A percentile compares a stretch with the other conserved stretches of the same genome.
These are phyloP conservation scores for Helicoverpa zea DNA, from an alignment of 1,140 invertebrate genomes.

Conservation along the genomic window DNA sequence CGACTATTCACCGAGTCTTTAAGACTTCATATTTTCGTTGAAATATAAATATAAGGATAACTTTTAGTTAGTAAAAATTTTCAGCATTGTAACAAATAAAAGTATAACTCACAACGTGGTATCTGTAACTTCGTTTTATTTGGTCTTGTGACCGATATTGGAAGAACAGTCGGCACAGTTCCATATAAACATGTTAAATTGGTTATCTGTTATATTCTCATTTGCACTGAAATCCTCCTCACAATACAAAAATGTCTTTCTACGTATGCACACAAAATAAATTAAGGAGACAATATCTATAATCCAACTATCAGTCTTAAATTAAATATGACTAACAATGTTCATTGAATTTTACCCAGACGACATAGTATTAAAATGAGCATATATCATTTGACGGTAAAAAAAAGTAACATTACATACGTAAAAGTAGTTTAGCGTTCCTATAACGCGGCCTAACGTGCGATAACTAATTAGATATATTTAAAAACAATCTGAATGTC, in stretches of 20 bases:
- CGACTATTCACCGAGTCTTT: constrained; percentile 1
- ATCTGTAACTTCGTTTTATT: not conserved
- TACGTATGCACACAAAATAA: constrained; percentile 46
- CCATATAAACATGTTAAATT: not conserved
- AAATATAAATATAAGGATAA: not conserved
- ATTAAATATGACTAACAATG: constrained; percentile 48
- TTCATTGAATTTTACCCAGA: constrained; percentile 40
- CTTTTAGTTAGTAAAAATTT: not conserved
- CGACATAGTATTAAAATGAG: constrained; percentile 36
- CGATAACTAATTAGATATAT: constrained; percentile 23
- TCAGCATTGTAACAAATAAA: not conserved
- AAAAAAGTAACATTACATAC: constrained; percentile 25
- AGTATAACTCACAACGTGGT: not conserved
- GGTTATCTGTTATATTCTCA: constrained; percentile 26
- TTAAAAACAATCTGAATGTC: not conserved
- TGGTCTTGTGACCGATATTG: not conserved
- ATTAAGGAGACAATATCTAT: constrained; percentile 46
- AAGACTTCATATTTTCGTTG: not conserved
- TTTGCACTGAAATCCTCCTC: constrained; percentile 37
- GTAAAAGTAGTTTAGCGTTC: constrained; percentile 2
- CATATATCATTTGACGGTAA: constrained; percentile 27
- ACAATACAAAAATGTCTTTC: constrained; percentile 45
- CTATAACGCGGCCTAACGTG: constrained; percentile 8
- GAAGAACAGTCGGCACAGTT: constrained; percentile 23
- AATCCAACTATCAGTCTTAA: constrained; percentile 48